These are phyloP conservation scores for Xiphorhynchus erythropygius DNA, from an alignment of 2,797 vertebrate genomes.

Conservation along the genomic window DNA sequence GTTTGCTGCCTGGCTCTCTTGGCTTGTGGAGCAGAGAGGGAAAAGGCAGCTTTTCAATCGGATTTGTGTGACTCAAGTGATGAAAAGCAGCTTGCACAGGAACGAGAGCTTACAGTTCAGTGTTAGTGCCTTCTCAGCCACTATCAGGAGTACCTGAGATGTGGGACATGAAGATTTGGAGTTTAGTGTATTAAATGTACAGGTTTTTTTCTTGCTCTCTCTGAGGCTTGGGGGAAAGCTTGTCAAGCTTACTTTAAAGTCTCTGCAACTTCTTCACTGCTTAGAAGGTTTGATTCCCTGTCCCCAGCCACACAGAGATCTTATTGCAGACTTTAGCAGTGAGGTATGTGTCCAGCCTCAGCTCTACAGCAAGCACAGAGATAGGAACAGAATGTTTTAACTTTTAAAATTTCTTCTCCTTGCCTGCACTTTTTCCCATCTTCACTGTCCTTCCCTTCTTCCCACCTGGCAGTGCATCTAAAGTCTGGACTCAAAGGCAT, in stretches of 20 bases:
- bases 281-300: background rate
- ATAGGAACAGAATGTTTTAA: background rate
- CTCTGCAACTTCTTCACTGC: background rate
- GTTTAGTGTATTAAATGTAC: background rate
- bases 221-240: background rate
- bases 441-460: background rate
- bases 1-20: background rate
- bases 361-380: background rate
- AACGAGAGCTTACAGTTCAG: background rate
- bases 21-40: background rate
- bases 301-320: background rate
- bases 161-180: background rate
- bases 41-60: background rate
- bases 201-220: background rate
- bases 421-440: background rate
- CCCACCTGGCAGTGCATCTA: rapidly evolving
- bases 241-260: background rate
- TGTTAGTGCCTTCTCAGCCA: background rate
- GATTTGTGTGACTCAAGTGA: background rate
- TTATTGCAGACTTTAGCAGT: background rate
- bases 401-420: background rate
- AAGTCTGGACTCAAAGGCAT: background rate
- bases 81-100: background rate
- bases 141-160: background rate
- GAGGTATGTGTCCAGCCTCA: background rate